Conservation (phyloP, 1,140 invertebrate genomes). For the Pogonomyrmex barbatus region DNA sequence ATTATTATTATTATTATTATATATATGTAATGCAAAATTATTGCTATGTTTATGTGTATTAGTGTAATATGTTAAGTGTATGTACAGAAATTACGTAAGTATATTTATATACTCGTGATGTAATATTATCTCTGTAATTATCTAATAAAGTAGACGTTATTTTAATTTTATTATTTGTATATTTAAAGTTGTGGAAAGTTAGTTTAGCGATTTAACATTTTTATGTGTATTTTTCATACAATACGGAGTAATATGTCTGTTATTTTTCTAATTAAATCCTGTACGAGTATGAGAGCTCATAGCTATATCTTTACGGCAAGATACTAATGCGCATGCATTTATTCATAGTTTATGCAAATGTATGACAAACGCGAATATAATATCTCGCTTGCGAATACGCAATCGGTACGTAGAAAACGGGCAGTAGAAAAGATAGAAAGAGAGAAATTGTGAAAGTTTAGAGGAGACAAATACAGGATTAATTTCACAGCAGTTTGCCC, state of each 20-base stretch:
- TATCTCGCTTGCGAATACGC: conserved; percentile 9
- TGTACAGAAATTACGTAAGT: background rate
- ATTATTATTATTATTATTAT: background rate
- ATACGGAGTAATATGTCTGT: background rate
- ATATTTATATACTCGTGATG: background rate
- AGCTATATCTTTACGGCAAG: background rate
- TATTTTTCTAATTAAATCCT: background rate
- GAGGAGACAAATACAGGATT: conserved; percentile 19
- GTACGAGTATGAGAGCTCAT: background rate
- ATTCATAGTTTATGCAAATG: conserved; percentile 49
- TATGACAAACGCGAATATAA: conserved; percentile 27
- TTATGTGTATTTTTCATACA: background rate
- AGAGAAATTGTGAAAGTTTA: conserved; percentile 55
- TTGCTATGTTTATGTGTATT: conserved; percentile 15
- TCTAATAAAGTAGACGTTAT: background rate
- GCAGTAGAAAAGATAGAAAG: background rate
- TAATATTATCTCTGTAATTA: background rate
- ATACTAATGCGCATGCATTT: conserved; percentile 34
- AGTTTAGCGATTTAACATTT: background rate
- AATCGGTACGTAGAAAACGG: background rate
- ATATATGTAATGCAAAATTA: background rate
- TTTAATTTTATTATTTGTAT: background rate
- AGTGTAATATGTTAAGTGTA: background rate
- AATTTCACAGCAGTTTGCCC: conserved; percentile 43
- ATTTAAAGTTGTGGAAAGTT: background rate